Percentiles rank a stretch among this genome's conserved stretches.
phyloP scores from a whole-genome alignment of 2,888 invertebrate genomes.

The Dynastes hyllus region DNA sequence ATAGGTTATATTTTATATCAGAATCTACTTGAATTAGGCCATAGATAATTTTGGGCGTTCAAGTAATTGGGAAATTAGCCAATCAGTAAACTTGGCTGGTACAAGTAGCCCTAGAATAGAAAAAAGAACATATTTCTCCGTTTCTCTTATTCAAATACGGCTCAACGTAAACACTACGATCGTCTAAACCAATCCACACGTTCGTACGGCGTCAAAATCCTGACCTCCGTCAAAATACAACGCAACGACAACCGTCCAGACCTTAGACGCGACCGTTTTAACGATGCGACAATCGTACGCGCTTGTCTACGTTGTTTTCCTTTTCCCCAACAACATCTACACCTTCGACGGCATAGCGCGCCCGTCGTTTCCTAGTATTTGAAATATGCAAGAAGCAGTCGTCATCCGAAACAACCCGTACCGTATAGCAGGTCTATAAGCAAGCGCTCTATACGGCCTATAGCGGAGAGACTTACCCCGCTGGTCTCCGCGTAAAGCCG shows the following conservation, averaged over 20 bases:
- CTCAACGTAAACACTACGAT: no score
- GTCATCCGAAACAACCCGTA: no score
- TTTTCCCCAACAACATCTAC: not conserved
- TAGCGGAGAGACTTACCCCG: not conserved
- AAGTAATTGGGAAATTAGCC: no score
- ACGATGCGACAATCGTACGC: slow-evolving; percentile 3
- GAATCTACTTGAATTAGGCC: no score
- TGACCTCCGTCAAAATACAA: slow-evolving; percentile 32
- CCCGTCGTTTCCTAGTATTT: slow-evolving; percentile 31
- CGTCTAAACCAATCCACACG: no score
- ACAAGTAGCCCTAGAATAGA: no score
- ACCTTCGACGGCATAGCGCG: not conserved
- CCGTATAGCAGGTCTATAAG: not conserved
- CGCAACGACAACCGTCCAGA: not conserved
- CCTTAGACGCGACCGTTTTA: not conserved
- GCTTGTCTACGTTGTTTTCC: slow-evolving; percentile 11
- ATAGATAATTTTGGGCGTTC: no score
- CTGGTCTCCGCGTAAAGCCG: slow-evolving; percentile 25
- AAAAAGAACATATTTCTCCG: no score
- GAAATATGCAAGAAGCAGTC: slow-evolving; percentile 28
- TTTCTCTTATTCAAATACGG: no score
- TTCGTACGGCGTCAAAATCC: slow-evolving; percentile 1
- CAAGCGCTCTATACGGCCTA: not conserved
- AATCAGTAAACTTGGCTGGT: no score
- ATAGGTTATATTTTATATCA: no score